Conservation (phyloP, 2,888 invertebrate genomes). For the Hemistola chrysoprasaria region DNA sequence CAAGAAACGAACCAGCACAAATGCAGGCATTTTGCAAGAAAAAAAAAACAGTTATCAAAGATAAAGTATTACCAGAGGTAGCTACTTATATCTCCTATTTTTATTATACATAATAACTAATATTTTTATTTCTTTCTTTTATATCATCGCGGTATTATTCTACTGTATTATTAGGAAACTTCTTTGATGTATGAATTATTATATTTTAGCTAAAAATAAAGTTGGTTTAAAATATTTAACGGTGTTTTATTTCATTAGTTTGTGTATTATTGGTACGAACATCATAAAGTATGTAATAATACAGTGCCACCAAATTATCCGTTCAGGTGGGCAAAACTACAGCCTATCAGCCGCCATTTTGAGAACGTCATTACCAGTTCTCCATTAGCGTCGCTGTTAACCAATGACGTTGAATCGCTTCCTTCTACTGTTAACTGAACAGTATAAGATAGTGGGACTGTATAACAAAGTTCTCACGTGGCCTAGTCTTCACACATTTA, state of each 20-base stretch:
- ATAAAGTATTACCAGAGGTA: constrained; percentile 55
- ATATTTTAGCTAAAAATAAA: constrained; percentile 83
- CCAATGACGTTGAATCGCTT: too few species aligned
- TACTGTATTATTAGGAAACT: constrained; percentile 71
- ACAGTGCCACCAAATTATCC: too few species aligned
- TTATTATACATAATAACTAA: constrained; percentile 34
- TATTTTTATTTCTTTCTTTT: constrained; percentile 42
- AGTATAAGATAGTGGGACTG: too few species aligned
- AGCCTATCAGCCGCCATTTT: too few species aligned
- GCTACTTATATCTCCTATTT: constrained; percentile 50
- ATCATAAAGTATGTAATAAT: too few species aligned
- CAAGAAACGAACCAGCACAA: constrained; percentile 47
- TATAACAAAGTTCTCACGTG: too few species aligned
- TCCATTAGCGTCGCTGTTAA: too few species aligned
- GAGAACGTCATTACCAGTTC: too few species aligned
- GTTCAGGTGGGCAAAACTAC: too few species aligned
- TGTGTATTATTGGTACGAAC: too few species aligned
- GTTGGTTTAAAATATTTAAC: constrained; percentile 76
- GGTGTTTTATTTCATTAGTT: constrained; percentile 50
- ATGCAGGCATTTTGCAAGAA: constrained; percentile 37
- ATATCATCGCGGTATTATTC: constrained; percentile 69
- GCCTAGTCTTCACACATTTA: too few species aligned
- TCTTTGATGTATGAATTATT: constrained; percentile 82
- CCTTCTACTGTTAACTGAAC: too few species aligned
- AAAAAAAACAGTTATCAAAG: constrained; percentile 35